Evolutionary conservation across 2,888 invertebrate species (phyloP).

Genomic region (Sinodicranocentrus sp.): DNA sequence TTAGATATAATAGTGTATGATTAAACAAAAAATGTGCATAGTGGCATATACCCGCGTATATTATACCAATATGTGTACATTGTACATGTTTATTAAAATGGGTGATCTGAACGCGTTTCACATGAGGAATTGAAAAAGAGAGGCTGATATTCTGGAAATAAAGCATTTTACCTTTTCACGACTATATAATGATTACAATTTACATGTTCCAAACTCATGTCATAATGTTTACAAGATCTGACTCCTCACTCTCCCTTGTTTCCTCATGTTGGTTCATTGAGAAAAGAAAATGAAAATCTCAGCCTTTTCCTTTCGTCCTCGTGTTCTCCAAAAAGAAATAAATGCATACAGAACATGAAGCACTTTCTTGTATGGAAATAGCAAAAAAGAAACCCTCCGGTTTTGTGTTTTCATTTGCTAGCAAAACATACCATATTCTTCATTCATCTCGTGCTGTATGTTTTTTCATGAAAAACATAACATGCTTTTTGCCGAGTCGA

Average conservation of each 20-base stretch:
- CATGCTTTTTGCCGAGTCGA: not conserved
- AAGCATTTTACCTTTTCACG: not conserved
- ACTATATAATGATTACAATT: constrained; percentile 16
- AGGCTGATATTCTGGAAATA: too few species aligned
- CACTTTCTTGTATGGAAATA: not conserved
- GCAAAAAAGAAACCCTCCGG: not conserved
- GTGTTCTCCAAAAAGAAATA: too few species aligned
- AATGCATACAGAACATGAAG: too few species aligned
- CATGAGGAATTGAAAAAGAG: too few species aligned
- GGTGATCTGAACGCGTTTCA: too few species aligned
- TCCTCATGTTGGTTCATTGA: not conserved
- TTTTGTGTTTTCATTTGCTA: not conserved
- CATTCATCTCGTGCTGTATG: not conserved
- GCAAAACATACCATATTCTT: not conserved
- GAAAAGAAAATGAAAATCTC: too few species aligned
- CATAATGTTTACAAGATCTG: constrained; percentile 61
- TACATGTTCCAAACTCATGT: constrained; percentile 49
- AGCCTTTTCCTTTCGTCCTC: too few species aligned
- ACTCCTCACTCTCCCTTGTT: constrained; percentile 27
- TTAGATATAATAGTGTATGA: too few species aligned
- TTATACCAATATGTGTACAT: too few species aligned
- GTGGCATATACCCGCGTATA: too few species aligned
- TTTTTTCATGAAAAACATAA: not conserved
- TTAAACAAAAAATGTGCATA: too few species aligned
- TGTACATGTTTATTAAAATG: too few species aligned